Evolutionary conservation across 2,888 invertebrate species (phyloP).

Genomic region (Nymphalis urticae): DNA sequence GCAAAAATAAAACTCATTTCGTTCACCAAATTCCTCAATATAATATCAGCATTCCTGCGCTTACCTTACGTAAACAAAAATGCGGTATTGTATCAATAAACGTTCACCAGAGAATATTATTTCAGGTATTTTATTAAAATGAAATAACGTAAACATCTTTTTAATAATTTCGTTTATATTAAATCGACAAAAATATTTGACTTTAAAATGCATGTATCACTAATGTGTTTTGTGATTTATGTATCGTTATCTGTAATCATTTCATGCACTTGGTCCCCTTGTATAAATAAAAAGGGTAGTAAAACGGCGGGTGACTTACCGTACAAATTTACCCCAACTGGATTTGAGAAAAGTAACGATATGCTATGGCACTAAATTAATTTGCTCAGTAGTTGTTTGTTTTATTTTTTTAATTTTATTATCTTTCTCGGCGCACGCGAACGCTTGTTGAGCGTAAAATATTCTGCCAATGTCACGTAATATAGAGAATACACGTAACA

Average conservation of each 20-base stretch:
- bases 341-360: constrained; percentile 23
- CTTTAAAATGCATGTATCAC: too few species aligned
- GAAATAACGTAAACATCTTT: too few species aligned
- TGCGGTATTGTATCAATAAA: background rate
- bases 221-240: constrained; percentile 1
- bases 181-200: too few species aligned
- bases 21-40: constrained; percentile 14
- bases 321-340: constrained; percentile 12
- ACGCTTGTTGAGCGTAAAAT: too few species aligned
- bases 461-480: too few species aligned
- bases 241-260: constrained; percentile 8
- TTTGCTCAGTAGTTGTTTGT: background rate
- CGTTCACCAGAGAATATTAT: background rate
- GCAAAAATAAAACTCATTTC: too few species aligned
- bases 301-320: constrained; percentile 21
- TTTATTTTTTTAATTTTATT: too few species aligned
- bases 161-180: too few species aligned
- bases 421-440: too few species aligned
- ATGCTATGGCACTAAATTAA: constrained; percentile 18
- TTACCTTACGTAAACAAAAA: too few species aligned
- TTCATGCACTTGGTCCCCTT: constrained; percentile 10
- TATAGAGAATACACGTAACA: too few species aligned
- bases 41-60: background rate
- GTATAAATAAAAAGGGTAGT: constrained; percentile 20
- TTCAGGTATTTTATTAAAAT: background rate